A percentile compares a stretch with the other conserved stretches of the same genome.
These are phyloP conservation scores for Psilopsiagon aymara DNA, from an alignment of 2,113 vertebrate species.

Conservation along the genomic window DNA sequence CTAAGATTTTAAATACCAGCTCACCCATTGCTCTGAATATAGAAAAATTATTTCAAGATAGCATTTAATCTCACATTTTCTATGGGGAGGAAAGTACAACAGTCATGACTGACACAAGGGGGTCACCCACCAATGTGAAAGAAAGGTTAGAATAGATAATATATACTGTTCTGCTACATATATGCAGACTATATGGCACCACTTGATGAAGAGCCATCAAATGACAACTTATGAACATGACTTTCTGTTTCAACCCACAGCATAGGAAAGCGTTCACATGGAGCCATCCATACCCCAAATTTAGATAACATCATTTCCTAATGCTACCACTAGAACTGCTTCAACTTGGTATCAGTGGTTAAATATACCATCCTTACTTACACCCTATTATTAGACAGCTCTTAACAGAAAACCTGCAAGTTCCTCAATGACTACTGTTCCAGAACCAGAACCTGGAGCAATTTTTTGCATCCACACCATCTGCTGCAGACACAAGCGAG, in stretches of 20 bases:
- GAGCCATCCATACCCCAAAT: background rate
- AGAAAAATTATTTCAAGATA: background rate
- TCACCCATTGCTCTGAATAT: background rate
- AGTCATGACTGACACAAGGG: background rate
- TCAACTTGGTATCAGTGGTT: fast-evolving
- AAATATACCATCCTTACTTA: background rate
- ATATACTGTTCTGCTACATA: background rate
- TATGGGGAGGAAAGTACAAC: background rate
- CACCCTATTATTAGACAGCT: fast-evolving
- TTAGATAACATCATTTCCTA: background rate
- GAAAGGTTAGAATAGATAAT: background rate
- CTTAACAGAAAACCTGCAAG: background rate
- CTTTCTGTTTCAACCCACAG: background rate
- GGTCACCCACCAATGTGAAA: background rate
- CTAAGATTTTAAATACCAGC: background rate
- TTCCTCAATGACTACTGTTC: background rate
- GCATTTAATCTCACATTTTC: background rate
- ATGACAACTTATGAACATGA: background rate
- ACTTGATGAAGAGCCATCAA: background rate
- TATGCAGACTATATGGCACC: background rate
- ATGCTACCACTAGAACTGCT: fast-evolving
- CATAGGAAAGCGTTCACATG: background rate
- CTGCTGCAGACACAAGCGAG: background rate
- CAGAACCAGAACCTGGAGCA: background rate
- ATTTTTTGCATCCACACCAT: fast-evolving